A percentile compares a stretch with the other conserved stretches of the same genome.
Evolutionary conservation across 2,888 invertebrate species (phyloP).

Genomic region (Drosophila differens): DNA sequence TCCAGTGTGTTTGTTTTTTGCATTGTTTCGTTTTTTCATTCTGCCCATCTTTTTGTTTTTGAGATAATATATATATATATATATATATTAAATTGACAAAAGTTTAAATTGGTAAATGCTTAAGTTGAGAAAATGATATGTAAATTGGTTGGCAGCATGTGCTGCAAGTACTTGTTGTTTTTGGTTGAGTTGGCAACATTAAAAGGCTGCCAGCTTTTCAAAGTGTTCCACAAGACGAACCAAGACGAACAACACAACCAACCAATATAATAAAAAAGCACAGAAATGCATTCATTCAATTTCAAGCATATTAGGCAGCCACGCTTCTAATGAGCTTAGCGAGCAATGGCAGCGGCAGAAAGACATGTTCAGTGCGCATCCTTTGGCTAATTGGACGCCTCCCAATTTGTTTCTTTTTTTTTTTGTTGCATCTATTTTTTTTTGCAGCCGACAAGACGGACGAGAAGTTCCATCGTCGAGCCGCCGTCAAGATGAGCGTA

Average conservation of each 20-base stretch:
- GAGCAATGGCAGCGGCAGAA: constrained; percentile 54
- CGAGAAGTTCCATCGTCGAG: constrained; percentile 92
- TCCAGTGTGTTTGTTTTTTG: not conserved
- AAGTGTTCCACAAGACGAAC: constrained; percentile 9
- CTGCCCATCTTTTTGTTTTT: not conserved
- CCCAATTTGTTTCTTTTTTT: not conserved
- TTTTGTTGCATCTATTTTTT: not conserved
- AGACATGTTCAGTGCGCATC: not conserved
- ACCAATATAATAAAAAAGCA: not conserved
- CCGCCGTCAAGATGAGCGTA: constrained; percentile 94
- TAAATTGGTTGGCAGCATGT: not conserved
- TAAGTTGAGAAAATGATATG: not conserved
- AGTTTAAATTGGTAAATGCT: not conserved
- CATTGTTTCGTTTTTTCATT: not conserved
- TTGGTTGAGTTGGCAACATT: not conserved
- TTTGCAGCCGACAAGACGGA: constrained; percentile 92
- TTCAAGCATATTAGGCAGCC: constrained; percentile 20
- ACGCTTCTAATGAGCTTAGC: constrained; percentile 28
- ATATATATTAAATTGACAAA: not conserved
- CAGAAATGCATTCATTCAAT: constrained; percentile 28
- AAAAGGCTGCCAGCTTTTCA: not conserved
- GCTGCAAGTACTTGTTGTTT: not conserved
- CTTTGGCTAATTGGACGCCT: constrained; percentile 26
- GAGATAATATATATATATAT: too few relatives aligned
- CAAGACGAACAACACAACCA: constrained; percentile 5